Base-by-base conservation (phyloP, 1,140 invertebrate genomes). In the Oscheius sp. region DNA sequence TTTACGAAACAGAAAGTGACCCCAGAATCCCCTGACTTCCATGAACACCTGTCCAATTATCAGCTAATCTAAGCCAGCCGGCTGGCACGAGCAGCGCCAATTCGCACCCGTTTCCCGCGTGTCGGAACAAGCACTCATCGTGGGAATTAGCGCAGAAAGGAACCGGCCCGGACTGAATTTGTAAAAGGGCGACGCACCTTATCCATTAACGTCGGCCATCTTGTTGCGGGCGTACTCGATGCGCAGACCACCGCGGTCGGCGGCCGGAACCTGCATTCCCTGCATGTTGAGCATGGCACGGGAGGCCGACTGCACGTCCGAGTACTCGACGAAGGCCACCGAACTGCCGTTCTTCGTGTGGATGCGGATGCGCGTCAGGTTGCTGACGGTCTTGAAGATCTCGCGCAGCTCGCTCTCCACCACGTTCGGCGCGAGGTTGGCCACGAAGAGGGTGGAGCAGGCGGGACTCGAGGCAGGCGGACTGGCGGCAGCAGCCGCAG, bases 201-300 rank as follows among this genome's bases (percentile, higher is more conserved):
- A 74, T 45, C 72, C 72, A 62, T 76, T 76, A 36, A 76, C 75
- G 64, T 93, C 91, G 74, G 89, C 89, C 94, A 97, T 96, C 90
- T 95, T 95, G 87, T 91, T 94, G 89, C 94, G 94, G 85, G 94
- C 94, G 89, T 93, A 97, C 89, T 97, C 95, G 86, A 97, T 95
- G 86, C 94, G 91, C 86, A 97, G 95, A 84, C 93, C 92, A 32
- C 93, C 93, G 79, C 92, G 90, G 85, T 96, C 94, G 73, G 93
- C 95, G 85, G 93, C 94, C 84, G 93, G 89, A 77, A 97, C 90
- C 86, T 94, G 91, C 85, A 92, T 92, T 85, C 94, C 94, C 87
- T 97, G 93, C 78, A 97, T 90, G 80, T 91, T 89, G 80, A 90
- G 89, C 90, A 96, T 91, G 80, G 93, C 94, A 82, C 92, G 90